Evolutionary conservation across 2,888 invertebrate species (phyloP), one percentile per base, ranked within the genome.

Genomic region (Minunthozetes semirufus): DNA sequence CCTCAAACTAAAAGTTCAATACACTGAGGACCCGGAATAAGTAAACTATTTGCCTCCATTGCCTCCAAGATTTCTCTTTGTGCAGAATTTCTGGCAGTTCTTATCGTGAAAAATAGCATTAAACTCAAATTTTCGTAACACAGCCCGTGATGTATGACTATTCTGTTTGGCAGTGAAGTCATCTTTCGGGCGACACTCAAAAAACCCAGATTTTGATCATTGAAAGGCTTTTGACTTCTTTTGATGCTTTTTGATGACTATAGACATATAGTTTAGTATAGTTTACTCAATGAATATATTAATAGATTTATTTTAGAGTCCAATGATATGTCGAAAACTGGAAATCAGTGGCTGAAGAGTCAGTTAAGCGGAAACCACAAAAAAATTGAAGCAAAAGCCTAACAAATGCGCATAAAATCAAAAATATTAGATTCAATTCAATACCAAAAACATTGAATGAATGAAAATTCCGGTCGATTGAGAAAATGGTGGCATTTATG

Each of bases 291-390:
- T 11, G 66, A 66, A 66, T 66, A 66, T 38, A 66, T 66, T 66
- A 66, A 66, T 38, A 66, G 66, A 66, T 66, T 66, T 66, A 33
- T 15, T 59, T 15, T 66, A 11, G n/a, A 66, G 33, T 38, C 33
- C 66, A 38, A 66, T 66, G 33, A 66, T 66, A 66, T 66, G 22
- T 66, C 33, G 66, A 38, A 63, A 38, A 66, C 38, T 9, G n/a
- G 3, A 38, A 33, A 38, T 66, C 29, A 66, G 19, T 19, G 38
- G 4, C 15, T 38, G 25, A 19, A 38, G 11, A 25, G 25, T 25
- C 29, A 66, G 66, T 66, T 66, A n/a, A 66, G 38, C 38, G 66
- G 66, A 66, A 66, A 66, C 66, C 66, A 38, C 66, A 38, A 19
- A 61, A 59, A 27, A 53, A n/a, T 6, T 29, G 61, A 61, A 38